Conservation (phyloP, 2,113 vertebrate species). For the Syngnathus typhle region DNA sequence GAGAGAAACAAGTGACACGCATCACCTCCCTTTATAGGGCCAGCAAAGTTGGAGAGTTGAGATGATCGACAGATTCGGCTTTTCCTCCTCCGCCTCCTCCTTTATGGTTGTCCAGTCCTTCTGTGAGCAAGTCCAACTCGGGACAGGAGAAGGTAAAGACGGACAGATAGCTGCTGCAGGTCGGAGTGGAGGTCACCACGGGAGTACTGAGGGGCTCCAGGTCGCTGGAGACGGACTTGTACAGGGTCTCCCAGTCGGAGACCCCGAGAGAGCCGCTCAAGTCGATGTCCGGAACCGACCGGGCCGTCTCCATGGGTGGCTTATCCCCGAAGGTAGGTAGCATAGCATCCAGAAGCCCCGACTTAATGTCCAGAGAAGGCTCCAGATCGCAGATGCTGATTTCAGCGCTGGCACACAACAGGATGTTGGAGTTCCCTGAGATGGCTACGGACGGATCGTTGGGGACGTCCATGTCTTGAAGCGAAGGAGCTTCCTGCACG, state of each 20-base stretch:
- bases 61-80: slow-evolving; percentile 87
- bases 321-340: slow-evolving; percentile 73
- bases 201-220: slow-evolving; percentile 95
- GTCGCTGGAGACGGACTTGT: slow-evolving; percentile 78
- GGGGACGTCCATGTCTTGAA: slow-evolving; percentile 67
- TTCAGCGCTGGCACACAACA: slow-evolving; percentile 73
- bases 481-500: slow-evolving; percentile 57
- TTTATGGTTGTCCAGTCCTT: slow-evolving; percentile 80
- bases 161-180: slow-evolving; percentile 87
- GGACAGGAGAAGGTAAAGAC: slow-evolving; percentile 94
- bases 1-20: slow-evolving; percentile 33
- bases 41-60: slow-evolving; percentile 95
- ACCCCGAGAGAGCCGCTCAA: slow-evolving; percentile 86
- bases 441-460: slow-evolving; percentile 72
- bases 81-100: slow-evolving; percentile 77
- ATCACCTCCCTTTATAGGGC: slow-evolving; percentile 77
- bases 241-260: slow-evolving; percentile 95
- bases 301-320: slow-evolving; percentile 78
- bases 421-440: slow-evolving; percentile 74
- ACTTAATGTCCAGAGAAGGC: slow-evolving; percentile 81
- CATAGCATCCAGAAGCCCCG: slow-evolving; percentile 84
- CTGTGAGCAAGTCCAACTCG: slow-evolving; percentile 84
- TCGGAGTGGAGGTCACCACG: slow-evolving; percentile 90
- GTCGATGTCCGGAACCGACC: slow-evolving; percentile 94
- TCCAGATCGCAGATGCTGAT: slow-evolving; percentile 72